These are phyloP conservation scores for Corella eumyota DNA, from an alignment of 23 tunicate species.

Conservation along the genomic window DNA sequence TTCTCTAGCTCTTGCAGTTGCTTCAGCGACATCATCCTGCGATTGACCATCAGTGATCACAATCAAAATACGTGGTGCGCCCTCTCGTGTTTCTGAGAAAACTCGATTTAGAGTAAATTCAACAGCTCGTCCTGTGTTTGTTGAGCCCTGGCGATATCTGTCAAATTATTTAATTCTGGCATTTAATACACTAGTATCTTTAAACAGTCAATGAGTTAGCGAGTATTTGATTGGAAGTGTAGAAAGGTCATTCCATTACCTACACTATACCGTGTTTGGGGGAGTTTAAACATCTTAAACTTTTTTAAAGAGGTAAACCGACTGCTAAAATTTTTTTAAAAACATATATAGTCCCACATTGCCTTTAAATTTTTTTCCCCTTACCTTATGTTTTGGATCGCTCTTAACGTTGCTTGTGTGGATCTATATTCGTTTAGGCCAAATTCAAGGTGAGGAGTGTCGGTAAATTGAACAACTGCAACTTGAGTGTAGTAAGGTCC, in stretches of 20 bases:
- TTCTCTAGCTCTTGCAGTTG: conserved; percentile 20
- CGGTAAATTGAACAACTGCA: conserved; percentile 54
- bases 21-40: conserved; percentile 51
- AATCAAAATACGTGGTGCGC: conserved; percentile 41
- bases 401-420: conserved; percentile 34
- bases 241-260: too few relatives aligned
- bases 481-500: conserved; percentile 60
- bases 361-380: too few relatives aligned
- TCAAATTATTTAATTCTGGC: background rate
- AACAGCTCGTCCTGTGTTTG: conserved; percentile 58
- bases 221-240: too few relatives aligned
- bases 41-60: conserved; percentile 55
- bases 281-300: too few relatives aligned
- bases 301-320: too few relatives aligned
- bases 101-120: conserved; percentile 40
- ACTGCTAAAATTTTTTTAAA: too few relatives aligned
- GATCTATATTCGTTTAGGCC: conserved; percentile 32
- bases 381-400: conserved; percentile 52
- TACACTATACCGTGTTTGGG: too few relatives aligned
- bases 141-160: conserved; percentile 47
- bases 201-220: too few relatives aligned
- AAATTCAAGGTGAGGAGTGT: conserved; percentile 31
- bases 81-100: conserved; percentile 28
- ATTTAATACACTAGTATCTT: background rate
- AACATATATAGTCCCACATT: too few relatives aligned